Evolutionary conservation across 2,113 vertebrate genomes (phyloP).

Genomic region (Thamnaconus septentrionalis): DNA sequence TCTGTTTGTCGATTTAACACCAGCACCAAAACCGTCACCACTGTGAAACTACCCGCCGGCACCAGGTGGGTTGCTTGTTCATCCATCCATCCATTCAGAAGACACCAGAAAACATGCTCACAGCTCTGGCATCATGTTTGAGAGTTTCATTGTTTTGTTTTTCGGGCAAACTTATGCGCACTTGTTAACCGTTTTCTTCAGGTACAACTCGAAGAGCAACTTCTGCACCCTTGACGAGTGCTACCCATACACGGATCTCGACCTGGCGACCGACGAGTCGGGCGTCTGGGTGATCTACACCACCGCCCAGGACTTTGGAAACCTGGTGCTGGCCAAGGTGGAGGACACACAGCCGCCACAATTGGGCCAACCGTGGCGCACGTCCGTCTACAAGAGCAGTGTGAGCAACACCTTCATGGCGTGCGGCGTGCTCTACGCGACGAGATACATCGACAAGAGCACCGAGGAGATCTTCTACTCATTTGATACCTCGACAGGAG

Average conservation of each 20-base stretch:
- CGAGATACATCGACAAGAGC: slow-evolving; percentile 52
- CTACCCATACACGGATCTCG: slow-evolving; percentile 70
- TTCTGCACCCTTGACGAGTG: slow-evolving; percentile 65
- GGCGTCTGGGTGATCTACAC: slow-evolving; percentile 75
- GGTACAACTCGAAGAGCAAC: slow-evolving; percentile 70
- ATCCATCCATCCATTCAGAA: background rate
- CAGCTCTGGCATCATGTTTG: too few species aligned
- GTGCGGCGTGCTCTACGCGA: slow-evolving; percentile 75
- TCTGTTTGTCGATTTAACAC: slow-evolving; percentile 73
- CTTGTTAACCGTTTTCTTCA: slow-evolving; percentile 8
- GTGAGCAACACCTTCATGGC: slow-evolving; percentile 76
- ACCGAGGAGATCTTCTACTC: slow-evolving; percentile 77
- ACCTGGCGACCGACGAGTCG: slow-evolving; percentile 75
- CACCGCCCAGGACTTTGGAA: slow-evolving; percentile 63
- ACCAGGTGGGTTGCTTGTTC: slow-evolving; percentile 43
- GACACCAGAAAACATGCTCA: background rate
- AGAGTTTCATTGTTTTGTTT: too few species aligned
- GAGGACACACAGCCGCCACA: slow-evolving; percentile 6
- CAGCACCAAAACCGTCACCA: slow-evolving; percentile 45
- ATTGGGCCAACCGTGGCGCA: slow-evolving; percentile 62
- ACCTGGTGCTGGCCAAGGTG: slow-evolving; percentile 68
- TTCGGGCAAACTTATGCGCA: too few species aligned
- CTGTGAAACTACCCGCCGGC: slow-evolving; percentile 54
- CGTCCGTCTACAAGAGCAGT: slow-evolving; percentile 69
- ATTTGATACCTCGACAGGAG: slow-evolving; percentile 59